phyloP scores from a whole-genome alignment of 2,888 invertebrate genomes.

The Ectemnius continuus region DNA sequence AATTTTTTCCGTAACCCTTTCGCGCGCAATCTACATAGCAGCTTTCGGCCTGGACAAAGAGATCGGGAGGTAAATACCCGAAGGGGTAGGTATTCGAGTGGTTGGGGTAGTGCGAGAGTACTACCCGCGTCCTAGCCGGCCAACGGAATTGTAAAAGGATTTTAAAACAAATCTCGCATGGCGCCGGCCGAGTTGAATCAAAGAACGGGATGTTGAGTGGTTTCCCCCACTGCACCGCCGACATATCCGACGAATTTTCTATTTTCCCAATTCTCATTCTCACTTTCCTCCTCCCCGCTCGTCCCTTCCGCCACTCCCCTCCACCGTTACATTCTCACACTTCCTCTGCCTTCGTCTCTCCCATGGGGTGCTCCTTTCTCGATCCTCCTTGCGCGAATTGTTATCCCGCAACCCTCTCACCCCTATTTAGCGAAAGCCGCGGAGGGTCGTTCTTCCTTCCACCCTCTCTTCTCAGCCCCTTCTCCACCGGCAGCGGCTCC shows the following conservation, averaged over 20 bases:
- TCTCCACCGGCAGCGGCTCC: constrained; percentile 17
- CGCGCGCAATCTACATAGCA: constrained; percentile 70
- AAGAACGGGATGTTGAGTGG: constrained; percentile 74
- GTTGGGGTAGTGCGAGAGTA: constrained; percentile 9
- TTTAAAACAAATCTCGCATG: constrained; percentile 77
- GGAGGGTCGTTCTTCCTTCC: constrained; percentile 55
- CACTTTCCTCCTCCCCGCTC: constrained; percentile 11
- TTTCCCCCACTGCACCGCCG: constrained; percentile 59
- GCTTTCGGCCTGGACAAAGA: constrained; percentile 25
- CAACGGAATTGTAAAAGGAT: constrained; percentile 76
- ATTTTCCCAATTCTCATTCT: constrained; percentile 69
- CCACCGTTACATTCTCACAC: constrained; percentile 27
- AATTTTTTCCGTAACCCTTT: constrained; percentile 67
- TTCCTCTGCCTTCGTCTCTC: constrained; percentile 47
- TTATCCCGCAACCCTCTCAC: constrained; percentile 40
- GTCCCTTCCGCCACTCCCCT: constrained; percentile 18
- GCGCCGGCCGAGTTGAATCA: constrained; percentile 71
- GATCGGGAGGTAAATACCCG: constrained; percentile 35
- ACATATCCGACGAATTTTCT: constrained; percentile 70
- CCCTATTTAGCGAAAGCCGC: constrained; percentile 66
- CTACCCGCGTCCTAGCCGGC: constrained; percentile 53
- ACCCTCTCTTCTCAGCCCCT: constrained; percentile 25
- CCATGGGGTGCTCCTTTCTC: constrained; percentile 48
- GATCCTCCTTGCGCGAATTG: constrained; percentile 40
- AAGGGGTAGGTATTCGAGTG: constrained; percentile 40